Evolutionary conservation across 1,140 invertebrate species (phyloP), one percentile per base, ranked within the genome.

Genomic region (Sinella curviseta): DNA sequence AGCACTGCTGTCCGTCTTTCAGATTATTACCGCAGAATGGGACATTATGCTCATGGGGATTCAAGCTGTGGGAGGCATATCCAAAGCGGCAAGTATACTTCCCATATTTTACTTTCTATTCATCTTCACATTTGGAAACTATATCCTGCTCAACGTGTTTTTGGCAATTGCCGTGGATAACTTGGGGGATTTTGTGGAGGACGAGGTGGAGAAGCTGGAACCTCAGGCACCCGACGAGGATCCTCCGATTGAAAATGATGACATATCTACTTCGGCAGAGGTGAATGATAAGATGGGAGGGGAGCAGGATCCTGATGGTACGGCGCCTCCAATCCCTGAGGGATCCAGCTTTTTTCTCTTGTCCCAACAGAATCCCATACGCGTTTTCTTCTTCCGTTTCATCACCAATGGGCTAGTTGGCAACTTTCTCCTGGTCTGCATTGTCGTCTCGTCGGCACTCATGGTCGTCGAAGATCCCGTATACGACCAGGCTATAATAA

Each of bases 151-250:
- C 84, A 99, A 99, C 90, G 98, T 99, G 85, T 99, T 99, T 93
- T 97, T 99, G 94, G 98, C 98, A 90, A 99, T 99, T 92, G 98
- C 98, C 88, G 98, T 99, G 82, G 98, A 99, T 90, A 99, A 99
- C 90, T 93, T 99, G 91, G 98, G 98, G 83, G 99, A 99, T 88
- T 98, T 98, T 81, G 97, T 99, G 90, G 98, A 99, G 90, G 89
- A 99, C 84, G 97, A 99, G 90, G 97, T 99, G 89, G 97, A 99
- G 88, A 75, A 60, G 57, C 67, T 82, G 55, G 74, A 76, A n/a
- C n/a, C n/a, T n/a, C n/a, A n/a, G n/a, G n/a, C n/a, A n/a, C n/a
- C n/a, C n/a, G n/a, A n/a, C 14, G 74, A 34, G 34, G 73, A 12
- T 20, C 17, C 28, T n/a, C 67, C 17, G 20, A 77, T 60, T 14